A percentile compares a stretch with the other conserved stretches of the same genome.
These are phyloP conservation scores for Drosophila pseudotalamancana DNA, from an alignment of 2,888 invertebrate species.

Conservation along the genomic window DNA sequence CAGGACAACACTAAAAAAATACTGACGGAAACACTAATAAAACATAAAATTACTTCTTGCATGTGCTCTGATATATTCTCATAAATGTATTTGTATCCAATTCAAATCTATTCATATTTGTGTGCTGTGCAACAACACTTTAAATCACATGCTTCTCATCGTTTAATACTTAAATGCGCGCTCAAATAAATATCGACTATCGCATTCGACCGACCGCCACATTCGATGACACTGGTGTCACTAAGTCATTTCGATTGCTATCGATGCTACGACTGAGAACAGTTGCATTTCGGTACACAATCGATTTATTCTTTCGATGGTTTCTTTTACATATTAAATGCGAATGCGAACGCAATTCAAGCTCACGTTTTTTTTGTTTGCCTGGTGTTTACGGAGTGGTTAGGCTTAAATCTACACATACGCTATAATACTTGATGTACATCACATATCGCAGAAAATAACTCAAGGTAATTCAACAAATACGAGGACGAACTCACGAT, in stretches of 20 bases:
- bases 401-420: constrained; percentile 27
- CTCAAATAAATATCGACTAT: background rate
- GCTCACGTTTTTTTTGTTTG: constrained; percentile 52
- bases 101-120: no score
- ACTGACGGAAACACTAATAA: no score
- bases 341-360: constrained; percentile 33
- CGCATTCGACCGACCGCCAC: constrained; percentile 23
- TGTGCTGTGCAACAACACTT: no score
- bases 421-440: constrained; percentile 27
- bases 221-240: background rate
- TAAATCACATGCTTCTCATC: background rate
- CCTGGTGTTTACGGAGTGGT: constrained; percentile 35
- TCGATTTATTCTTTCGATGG: constrained; percentile 18
- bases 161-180: background rate
- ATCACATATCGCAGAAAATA: constrained; percentile 29
- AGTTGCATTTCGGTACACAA: background rate
- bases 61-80: no score
- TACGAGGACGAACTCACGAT: constrained; percentile 2
- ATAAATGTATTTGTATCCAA: no score
- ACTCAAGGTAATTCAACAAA: constrained; percentile 52
- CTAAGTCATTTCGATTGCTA: background rate
- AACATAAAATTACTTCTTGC: no score
- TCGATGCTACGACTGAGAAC: background rate
- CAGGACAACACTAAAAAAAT: no score
- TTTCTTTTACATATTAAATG: constrained; percentile 12